Evolutionary conservation across 1,140 invertebrate genomes (phyloP).

Genomic region (Calliopsis andreniformis): DNA sequence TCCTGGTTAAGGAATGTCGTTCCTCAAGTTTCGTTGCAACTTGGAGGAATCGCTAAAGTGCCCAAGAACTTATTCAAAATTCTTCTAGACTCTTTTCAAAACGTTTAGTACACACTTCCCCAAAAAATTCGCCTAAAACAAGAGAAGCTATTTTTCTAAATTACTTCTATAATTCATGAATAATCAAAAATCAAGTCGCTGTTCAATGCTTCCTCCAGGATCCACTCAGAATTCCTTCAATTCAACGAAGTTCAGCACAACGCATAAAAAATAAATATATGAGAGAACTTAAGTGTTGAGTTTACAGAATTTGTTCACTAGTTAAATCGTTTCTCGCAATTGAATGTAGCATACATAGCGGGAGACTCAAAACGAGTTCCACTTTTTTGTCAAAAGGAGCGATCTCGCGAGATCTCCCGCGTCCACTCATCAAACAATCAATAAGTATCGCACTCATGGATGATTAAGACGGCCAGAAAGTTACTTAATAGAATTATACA

Average conservation of each 20-base stretch:
- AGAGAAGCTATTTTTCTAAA: neutral
- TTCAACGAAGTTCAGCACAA: neutral
- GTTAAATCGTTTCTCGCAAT: conserved; percentile 31
- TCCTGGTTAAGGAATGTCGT: too few species aligned
- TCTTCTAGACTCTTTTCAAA: neutral
- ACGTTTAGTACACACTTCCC: too few species aligned
- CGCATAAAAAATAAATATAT: neutral
- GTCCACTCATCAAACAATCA: conserved; percentile 58
- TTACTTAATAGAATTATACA: conserved; percentile 71
- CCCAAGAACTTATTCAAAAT: too few species aligned
- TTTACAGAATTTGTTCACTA: too few species aligned
- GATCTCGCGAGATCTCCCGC: conserved; percentile 23
- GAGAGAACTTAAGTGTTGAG: too few species aligned
- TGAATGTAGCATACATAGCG: neutral
- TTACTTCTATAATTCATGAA: neutral
- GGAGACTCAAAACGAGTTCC: neutral
- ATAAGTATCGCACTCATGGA: conserved; percentile 51
- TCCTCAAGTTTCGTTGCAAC: too few species aligned
- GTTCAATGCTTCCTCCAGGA: neutral
- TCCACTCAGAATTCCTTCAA: neutral
- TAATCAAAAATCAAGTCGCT: neutral
- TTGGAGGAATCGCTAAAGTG: too few species aligned
- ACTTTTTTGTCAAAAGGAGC: too few species aligned
- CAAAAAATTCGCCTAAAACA: too few species aligned
- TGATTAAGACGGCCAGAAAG: conserved; percentile 68